A percentile compares a stretch with the other conserved stretches of the same genome.
Conservation (phyloP, 2,113 vertebrate genomes). For the Melanerpes formicivorus region DNA sequence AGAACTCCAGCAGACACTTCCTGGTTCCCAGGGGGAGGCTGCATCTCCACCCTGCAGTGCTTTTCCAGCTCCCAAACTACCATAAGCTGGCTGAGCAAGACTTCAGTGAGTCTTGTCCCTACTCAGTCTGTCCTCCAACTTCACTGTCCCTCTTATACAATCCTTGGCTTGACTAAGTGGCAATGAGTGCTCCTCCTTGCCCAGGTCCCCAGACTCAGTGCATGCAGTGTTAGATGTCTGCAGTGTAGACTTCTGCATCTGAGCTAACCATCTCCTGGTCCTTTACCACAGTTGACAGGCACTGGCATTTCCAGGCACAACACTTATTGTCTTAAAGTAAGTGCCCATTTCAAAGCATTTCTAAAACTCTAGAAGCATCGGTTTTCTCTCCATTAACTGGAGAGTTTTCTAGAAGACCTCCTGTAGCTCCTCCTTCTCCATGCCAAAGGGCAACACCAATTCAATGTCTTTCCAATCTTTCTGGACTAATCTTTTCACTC, state of each 20-base stretch:
- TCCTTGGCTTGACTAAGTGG: no score
- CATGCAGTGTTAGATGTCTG: background rate
- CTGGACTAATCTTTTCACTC: background rate
- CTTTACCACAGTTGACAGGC: background rate
- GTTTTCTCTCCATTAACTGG: background rate
- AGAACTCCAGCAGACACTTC: background rate
- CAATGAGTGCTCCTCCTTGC: background rate
- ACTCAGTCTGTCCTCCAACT: background rate
- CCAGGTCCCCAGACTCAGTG: background rate
- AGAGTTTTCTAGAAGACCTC: background rate
- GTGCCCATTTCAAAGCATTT: background rate
- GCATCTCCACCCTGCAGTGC: background rate
- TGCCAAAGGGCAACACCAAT: background rate
- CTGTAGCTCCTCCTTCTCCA: background rate
- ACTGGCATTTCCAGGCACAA: background rate
- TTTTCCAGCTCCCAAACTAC: background rate
- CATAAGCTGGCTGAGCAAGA: background rate
- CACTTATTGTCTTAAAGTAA: background rate
- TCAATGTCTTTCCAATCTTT: background rate
- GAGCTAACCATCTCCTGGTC: background rate
- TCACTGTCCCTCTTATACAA: background rate
- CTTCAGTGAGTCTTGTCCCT: accelerated
- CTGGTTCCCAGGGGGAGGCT: background rate
- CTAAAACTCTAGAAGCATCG: background rate
- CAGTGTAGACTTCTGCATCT: background rate